A percentile compares a stretch with the other conserved stretches of the same genome.
These are phyloP conservation scores for Furcifer pardalis DNA, from an alignment of 2,797 vertebrate species.

Conservation along the genomic window DNA sequence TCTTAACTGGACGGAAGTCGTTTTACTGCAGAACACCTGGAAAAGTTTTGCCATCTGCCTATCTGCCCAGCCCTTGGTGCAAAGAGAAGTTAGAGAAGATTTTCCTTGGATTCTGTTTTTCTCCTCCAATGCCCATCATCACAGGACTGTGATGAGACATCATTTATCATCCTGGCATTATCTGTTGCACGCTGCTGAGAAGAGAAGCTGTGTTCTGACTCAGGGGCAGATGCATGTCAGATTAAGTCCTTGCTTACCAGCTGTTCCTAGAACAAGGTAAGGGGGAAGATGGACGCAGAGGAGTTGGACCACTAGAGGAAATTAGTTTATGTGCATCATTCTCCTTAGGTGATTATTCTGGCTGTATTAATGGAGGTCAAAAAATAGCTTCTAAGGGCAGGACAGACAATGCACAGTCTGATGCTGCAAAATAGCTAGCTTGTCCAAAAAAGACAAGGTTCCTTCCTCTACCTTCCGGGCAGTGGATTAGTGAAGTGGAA, in stretches of 20 bases:
- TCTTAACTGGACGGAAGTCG: neutral
- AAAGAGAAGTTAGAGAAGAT: neutral
- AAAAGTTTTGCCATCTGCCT: neutral
- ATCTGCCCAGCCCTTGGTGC: neutral
- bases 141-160: neutral
- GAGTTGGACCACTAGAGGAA: neutral
- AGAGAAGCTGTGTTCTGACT: neutral
- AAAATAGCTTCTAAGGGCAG: neutral
- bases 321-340: neutral
- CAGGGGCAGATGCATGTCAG: neutral
- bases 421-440: neutral
- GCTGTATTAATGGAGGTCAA: neutral
- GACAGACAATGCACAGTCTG: neutral
- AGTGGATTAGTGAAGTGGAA: neutral
- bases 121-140: neutral
- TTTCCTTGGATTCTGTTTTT: neutral
- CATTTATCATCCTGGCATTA: slow-evolving; percentile 9
- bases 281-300: neutral
- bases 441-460: neutral
- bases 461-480: neutral
- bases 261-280: slow-evolving; percentile 2
- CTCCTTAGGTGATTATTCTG: slow-evolving; percentile 7
- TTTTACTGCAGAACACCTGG: neutral
- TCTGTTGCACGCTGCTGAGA: neutral
- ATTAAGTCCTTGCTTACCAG: neutral